phyloP scores from a whole-genome alignment of 2,888 invertebrate genomes.

The Galeruca laticollis region DNA sequence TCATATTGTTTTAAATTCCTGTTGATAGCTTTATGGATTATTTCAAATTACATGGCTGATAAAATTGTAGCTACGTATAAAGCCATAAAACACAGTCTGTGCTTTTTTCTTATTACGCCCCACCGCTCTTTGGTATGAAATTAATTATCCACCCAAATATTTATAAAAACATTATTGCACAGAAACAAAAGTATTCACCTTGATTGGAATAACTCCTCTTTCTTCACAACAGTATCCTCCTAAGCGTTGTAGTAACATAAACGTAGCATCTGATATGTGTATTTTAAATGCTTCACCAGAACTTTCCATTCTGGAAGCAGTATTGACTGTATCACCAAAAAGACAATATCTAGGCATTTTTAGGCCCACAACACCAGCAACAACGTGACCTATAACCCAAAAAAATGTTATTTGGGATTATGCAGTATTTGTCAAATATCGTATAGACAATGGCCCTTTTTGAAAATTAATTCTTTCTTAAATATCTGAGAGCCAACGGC shows the following conservation, averaged over 20 bases:
- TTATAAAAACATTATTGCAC: not conserved
- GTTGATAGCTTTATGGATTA: too few species aligned
- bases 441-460: too few species aligned
- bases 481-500: too few species aligned
- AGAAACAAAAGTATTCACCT: conserved; percentile 68
- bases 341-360: conserved; percentile 88
- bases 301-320: conserved; percentile 85
- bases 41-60: too few species aligned
- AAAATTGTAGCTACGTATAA: too few species aligned
- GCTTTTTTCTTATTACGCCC: too few species aligned
- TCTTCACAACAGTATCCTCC: conserved; percentile 82
- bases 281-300: conserved; percentile 80
- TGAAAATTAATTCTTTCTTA: too few species aligned
- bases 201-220: conserved; percentile 79
- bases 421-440: too few species aligned
- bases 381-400: conserved; percentile 73
- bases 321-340: conserved; percentile 87
- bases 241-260: conserved; percentile 74
- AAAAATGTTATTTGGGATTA: conserved; percentile 1
- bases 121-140: not conserved
- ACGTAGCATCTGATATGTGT: conserved; percentile 81
- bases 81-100: too few species aligned
- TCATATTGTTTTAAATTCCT: too few species aligned
- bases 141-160: not conserved
- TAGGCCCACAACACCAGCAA: conserved; percentile 85